Conservation (phyloP, 2,113 vertebrate genomes). For the Mirza zaza region DNA sequence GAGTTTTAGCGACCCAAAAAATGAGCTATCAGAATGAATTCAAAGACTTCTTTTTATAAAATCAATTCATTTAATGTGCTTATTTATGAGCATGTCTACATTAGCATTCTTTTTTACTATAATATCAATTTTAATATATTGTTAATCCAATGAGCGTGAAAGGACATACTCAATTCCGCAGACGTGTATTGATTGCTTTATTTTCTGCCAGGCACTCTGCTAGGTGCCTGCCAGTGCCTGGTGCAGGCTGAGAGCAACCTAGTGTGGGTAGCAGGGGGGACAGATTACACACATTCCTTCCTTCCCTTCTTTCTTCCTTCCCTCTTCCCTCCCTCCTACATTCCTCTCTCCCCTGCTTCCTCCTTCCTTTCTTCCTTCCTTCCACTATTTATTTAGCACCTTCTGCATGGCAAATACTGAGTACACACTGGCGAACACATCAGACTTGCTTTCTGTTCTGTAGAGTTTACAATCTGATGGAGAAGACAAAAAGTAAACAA, state of each 20-base stretch:
- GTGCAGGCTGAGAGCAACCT: rapidly evolving
- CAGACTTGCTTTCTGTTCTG: rapidly evolving
- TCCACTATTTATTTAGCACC: not conserved
- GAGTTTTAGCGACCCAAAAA: not conserved
- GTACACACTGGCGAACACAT: rapidly evolving
- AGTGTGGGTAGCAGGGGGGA: rapidly evolving
- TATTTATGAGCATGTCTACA: not conserved
- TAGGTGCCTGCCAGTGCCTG: rapidly evolving
- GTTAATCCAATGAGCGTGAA: not conserved
- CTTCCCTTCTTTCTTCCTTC: not conserved
- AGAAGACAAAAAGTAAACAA: not conserved
- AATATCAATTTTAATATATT: not conserved
- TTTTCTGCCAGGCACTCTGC: not conserved
- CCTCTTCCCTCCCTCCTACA: not conserved
- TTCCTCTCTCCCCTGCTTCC: too few relatives aligned
- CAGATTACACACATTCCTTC: rapidly evolving
- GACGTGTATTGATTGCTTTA: not conserved
- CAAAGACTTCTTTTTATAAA: not conserved
- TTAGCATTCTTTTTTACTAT: not conserved
- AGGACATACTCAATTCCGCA: not conserved
- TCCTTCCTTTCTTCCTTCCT: not conserved
- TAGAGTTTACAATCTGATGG: not conserved
- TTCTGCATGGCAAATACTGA: too few relatives aligned
- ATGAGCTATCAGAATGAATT: not conserved
- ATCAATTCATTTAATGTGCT: not conserved